Evolutionary conservation across 2,797 vertebrate species (phyloP).

Genomic region (Malacoctenus gilli): DNA sequence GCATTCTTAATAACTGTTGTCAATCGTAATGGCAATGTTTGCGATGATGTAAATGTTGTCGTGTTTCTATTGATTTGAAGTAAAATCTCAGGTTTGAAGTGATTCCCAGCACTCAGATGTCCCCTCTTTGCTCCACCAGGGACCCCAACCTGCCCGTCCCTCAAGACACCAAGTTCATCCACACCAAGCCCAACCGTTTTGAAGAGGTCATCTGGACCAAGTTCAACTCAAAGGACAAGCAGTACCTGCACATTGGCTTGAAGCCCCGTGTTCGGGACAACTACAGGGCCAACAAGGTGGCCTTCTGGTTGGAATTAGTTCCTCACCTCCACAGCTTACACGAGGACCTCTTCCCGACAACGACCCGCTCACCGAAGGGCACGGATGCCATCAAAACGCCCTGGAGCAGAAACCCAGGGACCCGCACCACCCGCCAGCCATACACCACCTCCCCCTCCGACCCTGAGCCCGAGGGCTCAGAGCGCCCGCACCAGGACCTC

Average conservation of each 20-base stretch:
- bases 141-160: conserved; percentile 94
- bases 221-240: conserved; percentile 95
- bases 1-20: no score
- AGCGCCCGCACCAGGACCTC: conserved; percentile 76
- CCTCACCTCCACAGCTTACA: conserved; percentile 91
- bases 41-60: no score
- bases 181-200: conserved; percentile 95
- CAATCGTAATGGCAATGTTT: no score
- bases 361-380: conserved; percentile 83
- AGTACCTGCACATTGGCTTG: conserved; percentile 93
- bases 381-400: conserved; percentile 69
- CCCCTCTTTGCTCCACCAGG: conserved; percentile 65
- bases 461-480: conserved; percentile 75
- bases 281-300: conserved; percentile 95
- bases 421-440: conserved; percentile 83
- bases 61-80: neutral
- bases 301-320: conserved; percentile 94
- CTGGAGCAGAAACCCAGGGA: conserved; percentile 71
- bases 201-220: conserved; percentile 97
- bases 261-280: conserved; percentile 93
- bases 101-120: conserved; percentile 10
- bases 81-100: conserved; percentile 7
- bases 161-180: conserved; percentile 96
- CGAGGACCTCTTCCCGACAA: conserved; percentile 84
- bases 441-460: conserved; percentile 84